A percentile compares a stretch with the other conserved stretches of the same genome.
Evolutionary conservation across 2,797 vertebrate species (phyloP).

Genomic region (Syndactyla subalaris): DNA sequence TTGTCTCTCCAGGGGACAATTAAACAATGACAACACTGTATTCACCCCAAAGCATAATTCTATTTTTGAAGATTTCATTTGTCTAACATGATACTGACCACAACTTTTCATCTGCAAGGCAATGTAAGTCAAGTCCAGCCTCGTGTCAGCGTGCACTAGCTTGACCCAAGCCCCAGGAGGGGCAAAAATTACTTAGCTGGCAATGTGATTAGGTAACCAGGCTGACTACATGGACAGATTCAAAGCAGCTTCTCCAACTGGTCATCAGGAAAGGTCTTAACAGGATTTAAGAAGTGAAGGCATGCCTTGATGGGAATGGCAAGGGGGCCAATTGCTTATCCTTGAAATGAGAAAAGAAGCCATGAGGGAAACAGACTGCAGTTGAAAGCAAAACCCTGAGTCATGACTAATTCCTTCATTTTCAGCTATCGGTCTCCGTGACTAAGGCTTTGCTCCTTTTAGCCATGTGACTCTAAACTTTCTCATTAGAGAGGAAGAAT

Average conservation of each 20-base stretch:
- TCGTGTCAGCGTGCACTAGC: neutral
- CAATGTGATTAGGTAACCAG: neutral
- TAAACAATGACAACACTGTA: neutral
- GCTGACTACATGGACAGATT: neutral
- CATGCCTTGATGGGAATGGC: neutral
- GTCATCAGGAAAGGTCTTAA: neutral
- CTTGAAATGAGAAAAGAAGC: neutral
- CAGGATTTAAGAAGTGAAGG: constrained; percentile 1
- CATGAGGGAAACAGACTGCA: neutral
- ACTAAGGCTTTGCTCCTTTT: neutral
- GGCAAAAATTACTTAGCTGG: neutral
- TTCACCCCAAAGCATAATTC: neutral
- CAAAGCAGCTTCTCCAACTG: neutral
- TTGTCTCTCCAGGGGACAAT: neutral
- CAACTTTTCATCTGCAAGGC: neutral
- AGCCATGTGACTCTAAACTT: neutral
- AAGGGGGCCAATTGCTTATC: neutral
- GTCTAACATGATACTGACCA: neutral
- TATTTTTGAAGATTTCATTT: constrained; percentile 1
- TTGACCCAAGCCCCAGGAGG: neutral
- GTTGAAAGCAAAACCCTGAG: neutral
- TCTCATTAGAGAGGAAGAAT: neutral
- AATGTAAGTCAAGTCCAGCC: neutral
- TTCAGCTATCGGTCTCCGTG: neutral
- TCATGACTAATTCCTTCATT: constrained; percentile 8